A percentile compares a stretch with the other conserved stretches of the same genome.
Conservation (phyloP, 2,888 invertebrate species). For the Iselma pallidipennis region DNA sequence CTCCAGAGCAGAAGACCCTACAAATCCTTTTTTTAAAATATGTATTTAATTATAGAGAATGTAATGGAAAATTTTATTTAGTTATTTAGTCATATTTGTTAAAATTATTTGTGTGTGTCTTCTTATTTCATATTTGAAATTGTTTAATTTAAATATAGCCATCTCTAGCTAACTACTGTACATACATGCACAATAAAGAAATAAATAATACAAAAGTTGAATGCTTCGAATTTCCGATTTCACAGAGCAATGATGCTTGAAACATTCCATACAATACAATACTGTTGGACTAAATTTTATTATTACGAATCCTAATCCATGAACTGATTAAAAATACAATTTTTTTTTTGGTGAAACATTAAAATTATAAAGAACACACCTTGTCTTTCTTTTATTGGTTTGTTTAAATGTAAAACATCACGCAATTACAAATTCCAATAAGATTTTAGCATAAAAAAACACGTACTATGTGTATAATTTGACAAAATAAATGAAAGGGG, state of each 20-base stretch:
- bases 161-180: conserved; percentile 10
- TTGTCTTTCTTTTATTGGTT: no score
- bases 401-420: neutral
- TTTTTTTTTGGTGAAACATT: no score
- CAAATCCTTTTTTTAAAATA: no score
- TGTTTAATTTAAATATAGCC: conserved; percentile 18
- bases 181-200: conserved; percentile 20
- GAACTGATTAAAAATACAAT: neutral
- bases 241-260: conserved; percentile 1
- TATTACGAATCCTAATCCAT: neutral
- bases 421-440: neutral
- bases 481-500: neutral
- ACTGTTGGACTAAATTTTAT: neutral
- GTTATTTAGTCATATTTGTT: no score
- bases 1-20: no score
- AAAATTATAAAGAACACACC: no score
- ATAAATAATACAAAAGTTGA: conserved; percentile 18
- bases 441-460: no score
- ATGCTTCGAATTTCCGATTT: conserved; percentile 16
- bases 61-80: neutral
- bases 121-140: conserved; percentile 1
- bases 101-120: neutral
- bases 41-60: neutral
- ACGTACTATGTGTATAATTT: no score
- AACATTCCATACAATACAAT: neutral